Percentiles rank a stretch among this genome's conserved stretches.
phyloP scores from a whole-genome alignment of 2,888 invertebrate species.

The Protula sp. region DNA sequence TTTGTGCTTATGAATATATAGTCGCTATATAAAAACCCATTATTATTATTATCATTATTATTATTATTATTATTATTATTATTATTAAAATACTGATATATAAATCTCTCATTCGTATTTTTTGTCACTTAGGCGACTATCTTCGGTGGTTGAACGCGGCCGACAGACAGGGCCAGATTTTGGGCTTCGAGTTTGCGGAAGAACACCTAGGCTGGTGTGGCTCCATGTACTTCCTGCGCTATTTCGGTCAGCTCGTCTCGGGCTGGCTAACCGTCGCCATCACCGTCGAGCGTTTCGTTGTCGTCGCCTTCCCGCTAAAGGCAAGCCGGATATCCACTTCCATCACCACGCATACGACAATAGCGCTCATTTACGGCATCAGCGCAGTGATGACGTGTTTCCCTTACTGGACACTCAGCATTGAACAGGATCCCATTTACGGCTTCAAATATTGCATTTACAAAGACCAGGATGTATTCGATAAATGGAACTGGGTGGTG shows the following conservation, averaged over 20 bases:
- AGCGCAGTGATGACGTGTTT: conserved; percentile 27
- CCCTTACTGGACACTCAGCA: conserved; percentile 11
- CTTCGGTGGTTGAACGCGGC: conserved; percentile 6
- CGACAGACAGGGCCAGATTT: not conserved
- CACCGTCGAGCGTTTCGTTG: conserved; percentile 30
- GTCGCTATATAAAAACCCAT: no score
- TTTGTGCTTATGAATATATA: no score
- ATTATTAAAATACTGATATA: no score
- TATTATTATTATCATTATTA: no score
- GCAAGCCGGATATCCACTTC: conserved; percentile 25
- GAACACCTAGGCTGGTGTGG: conserved; percentile 1
- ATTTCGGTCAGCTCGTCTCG: conserved; percentile 16
- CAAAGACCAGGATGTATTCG: not conserved
- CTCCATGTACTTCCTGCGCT: conserved; percentile 8
- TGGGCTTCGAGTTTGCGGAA: not conserved
- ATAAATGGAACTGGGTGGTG: conserved; percentile 4
- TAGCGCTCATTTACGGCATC: conserved; percentile 23
- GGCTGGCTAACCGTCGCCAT: conserved; percentile 34
- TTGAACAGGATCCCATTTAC: not conserved
- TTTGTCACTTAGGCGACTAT: not conserved
- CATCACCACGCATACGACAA: conserved; percentile 21
- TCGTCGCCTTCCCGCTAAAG: conserved; percentile 27
- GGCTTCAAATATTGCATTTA: not conserved
- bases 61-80: no score
- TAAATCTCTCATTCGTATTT: no score